These are phyloP conservation scores for Agonum fuliginosum DNA, from an alignment of 2,888 invertebrate genomes.

Conservation along the genomic window DNA sequence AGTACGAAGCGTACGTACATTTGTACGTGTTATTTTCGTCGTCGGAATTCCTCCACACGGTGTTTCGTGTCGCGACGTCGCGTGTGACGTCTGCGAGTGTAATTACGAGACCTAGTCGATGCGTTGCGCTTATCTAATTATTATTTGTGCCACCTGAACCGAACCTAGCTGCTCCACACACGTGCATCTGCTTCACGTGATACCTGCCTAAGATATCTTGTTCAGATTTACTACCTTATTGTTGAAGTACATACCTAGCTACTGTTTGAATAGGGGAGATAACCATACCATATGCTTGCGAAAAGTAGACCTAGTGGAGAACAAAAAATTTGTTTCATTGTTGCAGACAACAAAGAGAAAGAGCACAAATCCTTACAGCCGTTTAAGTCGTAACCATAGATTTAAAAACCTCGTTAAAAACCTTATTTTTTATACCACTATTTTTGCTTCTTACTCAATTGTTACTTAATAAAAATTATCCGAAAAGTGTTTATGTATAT, in stretches of 20 bases:
- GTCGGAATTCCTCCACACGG: constrained; percentile 30
- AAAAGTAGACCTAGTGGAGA: neutral
- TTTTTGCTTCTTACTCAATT: neutral
- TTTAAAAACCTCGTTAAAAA: no score
- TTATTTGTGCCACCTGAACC: constrained; percentile 32
- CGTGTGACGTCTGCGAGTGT: constrained; percentile 35
- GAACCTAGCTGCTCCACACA: neutral
- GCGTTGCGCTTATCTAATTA: constrained; percentile 42
- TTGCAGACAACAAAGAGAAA: neutral
- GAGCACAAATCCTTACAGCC: no score
- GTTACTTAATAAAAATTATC: neutral
- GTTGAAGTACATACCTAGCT: neutral
- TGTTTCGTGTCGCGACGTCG: constrained; percentile 17
- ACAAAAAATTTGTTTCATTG: no score
- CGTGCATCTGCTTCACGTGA: constrained; percentile 29
- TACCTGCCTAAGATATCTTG: no score
- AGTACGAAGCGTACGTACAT: constrained; percentile 17
- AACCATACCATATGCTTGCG: constrained; percentile 10
- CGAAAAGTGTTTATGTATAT: neutral
- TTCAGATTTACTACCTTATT: neutral
- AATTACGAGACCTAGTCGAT: constrained; percentile 32
- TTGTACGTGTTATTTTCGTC: constrained; percentile 40
- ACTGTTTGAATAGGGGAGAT: neutral
- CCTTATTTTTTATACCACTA: no score
- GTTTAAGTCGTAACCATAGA: no score